Conservation (phyloP, 2,113 vertebrate species). For the Oxyura jamaicensis region DNA sequence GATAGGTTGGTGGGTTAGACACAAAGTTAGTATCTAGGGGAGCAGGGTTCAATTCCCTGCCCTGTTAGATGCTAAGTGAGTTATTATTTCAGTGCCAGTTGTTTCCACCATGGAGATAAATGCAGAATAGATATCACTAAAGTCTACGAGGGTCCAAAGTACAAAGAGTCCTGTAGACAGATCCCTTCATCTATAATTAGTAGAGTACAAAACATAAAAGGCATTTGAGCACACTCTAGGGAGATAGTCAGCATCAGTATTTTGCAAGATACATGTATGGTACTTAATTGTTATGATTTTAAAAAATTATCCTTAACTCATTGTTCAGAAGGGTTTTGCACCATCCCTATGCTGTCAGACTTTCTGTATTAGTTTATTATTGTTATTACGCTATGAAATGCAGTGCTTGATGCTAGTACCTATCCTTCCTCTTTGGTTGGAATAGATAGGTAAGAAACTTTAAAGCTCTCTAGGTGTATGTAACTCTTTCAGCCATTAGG, state of each 20-base stretch:
- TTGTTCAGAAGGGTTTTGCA: not conserved
- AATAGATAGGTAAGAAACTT: not conserved
- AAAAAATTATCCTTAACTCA: not conserved
- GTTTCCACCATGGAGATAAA: not conserved
- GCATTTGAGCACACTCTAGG: not conserved
- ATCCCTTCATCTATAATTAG: not conserved
- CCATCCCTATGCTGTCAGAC: not conserved
- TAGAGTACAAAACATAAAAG: not conserved
- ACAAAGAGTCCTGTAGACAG: not conserved
- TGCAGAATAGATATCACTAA: not conserved
- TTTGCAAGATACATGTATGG: not conserved
- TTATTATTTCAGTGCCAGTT: not conserved
- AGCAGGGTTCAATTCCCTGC: not conserved
- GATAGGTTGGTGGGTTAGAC: not conserved
- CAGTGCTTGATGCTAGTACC: not conserved
- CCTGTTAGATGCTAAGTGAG: not conserved
- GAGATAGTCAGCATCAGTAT: accelerated
- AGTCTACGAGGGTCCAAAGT: not conserved
- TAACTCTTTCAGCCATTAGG: slow-evolving; percentile 59
- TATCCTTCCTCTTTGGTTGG: accelerated
- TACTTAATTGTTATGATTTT: not conserved
- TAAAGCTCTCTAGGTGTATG: not conserved
- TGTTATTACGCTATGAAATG: not conserved
- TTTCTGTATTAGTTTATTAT: not conserved
- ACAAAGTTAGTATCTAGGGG: not conserved